Base-by-base conservation (phyloP, 37 sponge, comb jelly and placozoan genomes). In the Dysidea cf. avara region DNA sequence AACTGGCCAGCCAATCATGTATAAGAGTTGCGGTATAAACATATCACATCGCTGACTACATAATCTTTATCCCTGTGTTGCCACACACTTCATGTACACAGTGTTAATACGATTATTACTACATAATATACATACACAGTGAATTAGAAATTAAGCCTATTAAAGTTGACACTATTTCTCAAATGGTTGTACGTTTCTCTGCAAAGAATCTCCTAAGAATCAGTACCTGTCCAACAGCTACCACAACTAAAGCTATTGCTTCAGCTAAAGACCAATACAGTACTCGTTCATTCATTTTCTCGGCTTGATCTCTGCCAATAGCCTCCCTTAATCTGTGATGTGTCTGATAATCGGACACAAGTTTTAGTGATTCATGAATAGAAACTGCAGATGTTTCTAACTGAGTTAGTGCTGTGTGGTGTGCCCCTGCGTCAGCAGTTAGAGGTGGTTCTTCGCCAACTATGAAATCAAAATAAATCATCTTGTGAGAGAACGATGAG, bases 401-500 rank as follows among this genome's bases (percentile, higher is more conserved):
- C 53, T 88, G 90, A n/a, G 99, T 97, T 18, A 93, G 79, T 11
- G 95, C 92, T 7, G 79, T 81, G 2, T 87, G 92, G 52, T 86
- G 77, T 43, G 69, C 71, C 34, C 85, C 82, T 39, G 68, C 70
- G 12, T 75, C 81, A 14, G 75, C 66, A 24, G 78, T 78, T 0
- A 90, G 71, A 14, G 82, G 90, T 6, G 71, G 69, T 36, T 90
- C 89, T 0, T 82, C 68, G 1, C 69, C 89, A 0, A 63, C 74
- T 24, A 75, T 60, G 11, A 94, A 66, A 55, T 97, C 99, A 83
- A 97, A 97, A 65, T 97, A 97, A 25, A 97, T 81, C 13, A 83
- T 64, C 47, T 97, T 97, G 81, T 97, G 98, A 40, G 98, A 82
- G 75, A 94, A 93, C 54, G 93, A 91, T 22, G 98, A 97, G 70